A percentile compares a stretch with the other conserved stretches of the same genome.
Evolutionary conservation across 2,888 invertebrate genomes (phyloP).

Genomic region (Lordiphosa fenestrarum): DNA sequence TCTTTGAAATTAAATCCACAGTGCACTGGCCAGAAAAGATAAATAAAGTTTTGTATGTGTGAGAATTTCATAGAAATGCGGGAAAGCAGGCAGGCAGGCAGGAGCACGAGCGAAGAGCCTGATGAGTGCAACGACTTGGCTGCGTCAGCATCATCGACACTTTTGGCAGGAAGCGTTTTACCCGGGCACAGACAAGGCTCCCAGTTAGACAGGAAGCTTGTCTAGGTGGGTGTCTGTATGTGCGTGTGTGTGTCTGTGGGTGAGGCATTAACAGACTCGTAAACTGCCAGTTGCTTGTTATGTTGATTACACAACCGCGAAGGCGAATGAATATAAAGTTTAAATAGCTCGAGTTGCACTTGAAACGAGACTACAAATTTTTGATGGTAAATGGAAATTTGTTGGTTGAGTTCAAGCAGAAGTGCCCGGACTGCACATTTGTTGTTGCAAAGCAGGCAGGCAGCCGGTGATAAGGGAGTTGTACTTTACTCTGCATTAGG

Average conservation of each 20-base stretch:
- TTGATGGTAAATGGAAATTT: no score
- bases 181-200: constrained; percentile 44
- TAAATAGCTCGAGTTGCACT: constrained; percentile 42
- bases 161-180: constrained; percentile 66
- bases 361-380: constrained; percentile 20
- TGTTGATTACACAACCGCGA: constrained; percentile 61
- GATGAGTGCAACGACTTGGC: constrained; percentile 80
- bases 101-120: constrained; percentile 24
- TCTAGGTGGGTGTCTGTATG: constrained; percentile 50
- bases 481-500: background rate
- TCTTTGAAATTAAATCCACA: constrained; percentile 3
- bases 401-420: constrained; percentile 3
- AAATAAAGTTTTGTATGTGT: constrained; percentile 68
- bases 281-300: constrained; percentile 74
- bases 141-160: constrained; percentile 46
- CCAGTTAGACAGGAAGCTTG: constrained; percentile 58
- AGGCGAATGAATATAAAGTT: constrained; percentile 48
- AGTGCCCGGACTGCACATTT: background rate
- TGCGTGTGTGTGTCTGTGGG: constrained; percentile 32
- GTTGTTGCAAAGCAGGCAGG: no score
- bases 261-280: constrained; percentile 69
- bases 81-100: constrained; percentile 5
- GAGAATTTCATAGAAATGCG: constrained; percentile 9
- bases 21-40: constrained; percentile 48
- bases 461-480: background rate